Evolutionary conservation across 2,797 vertebrate genomes (phyloP).

Genomic region (Manis javanica): DNA sequence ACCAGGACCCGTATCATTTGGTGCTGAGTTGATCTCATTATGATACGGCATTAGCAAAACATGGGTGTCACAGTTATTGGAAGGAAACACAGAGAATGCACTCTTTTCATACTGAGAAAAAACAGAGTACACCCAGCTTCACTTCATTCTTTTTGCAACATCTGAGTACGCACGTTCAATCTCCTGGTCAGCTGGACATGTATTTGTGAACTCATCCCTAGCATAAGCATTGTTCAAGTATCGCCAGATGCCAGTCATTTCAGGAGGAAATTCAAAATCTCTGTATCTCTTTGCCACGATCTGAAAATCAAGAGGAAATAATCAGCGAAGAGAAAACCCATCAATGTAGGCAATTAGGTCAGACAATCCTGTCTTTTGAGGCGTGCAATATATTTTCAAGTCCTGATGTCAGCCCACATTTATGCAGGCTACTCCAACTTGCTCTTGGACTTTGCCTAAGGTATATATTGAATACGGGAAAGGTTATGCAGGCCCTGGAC

Average conservation of each 20-base stretch:
- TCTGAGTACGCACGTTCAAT: conserved; percentile 89
- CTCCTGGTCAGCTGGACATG: conserved; percentile 94
- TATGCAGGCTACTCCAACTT: neutral
- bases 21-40: conserved; percentile 36
- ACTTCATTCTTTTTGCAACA: conserved; percentile 90
- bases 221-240: conserved; percentile 93
- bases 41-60: neutral
- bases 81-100: conserved; percentile 5
- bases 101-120: neutral
- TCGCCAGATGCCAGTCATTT: conserved; percentile 94
- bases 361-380: neutral
- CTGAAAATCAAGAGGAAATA: conserved; percentile 83
- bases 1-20: neutral
- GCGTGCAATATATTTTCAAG: rapidly evolving
- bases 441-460: neutral
- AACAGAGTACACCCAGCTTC: conserved; percentile 30
- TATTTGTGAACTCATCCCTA: conserved; percentile 95
- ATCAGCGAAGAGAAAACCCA: conserved; percentile 41
- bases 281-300: conserved; percentile 95
- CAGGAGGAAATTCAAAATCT: conserved; percentile 93
- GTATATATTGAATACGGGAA: neutral
- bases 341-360: neutral
- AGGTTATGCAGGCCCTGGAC: neutral
- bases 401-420: neutral
- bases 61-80: conserved; percentile 39